Conservation (phyloP, 2,113 vertebrate species). For the Helogale parvula region DNA sequence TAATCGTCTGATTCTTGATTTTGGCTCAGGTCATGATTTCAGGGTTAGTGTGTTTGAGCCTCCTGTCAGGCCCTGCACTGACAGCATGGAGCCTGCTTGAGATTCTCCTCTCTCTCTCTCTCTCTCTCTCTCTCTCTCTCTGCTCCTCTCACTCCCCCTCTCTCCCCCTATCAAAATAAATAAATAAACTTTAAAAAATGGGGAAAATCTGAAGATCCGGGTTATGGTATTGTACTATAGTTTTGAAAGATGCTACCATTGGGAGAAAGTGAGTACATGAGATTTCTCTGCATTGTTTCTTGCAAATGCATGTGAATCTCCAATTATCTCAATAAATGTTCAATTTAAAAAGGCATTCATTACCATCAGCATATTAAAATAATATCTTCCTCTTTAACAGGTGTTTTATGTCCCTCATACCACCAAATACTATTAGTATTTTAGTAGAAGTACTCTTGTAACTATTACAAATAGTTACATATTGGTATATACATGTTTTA, state of each 20-base stretch:
- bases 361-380: not conserved
- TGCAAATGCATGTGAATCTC: not conserved
- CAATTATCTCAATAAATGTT: not conserved
- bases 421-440: not conserved
- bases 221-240: not conserved
- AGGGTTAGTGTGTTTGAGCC: too few species aligned
- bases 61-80: too few species aligned
- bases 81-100: too few species aligned
- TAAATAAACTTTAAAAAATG: not conserved
- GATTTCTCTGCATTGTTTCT: not conserved
- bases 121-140: too few species aligned
- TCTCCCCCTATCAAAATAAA: too few species aligned
- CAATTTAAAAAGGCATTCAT: not conserved
- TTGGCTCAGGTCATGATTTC: too few species aligned
- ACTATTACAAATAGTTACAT: not conserved
- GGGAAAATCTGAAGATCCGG: not conserved
- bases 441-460: not conserved
- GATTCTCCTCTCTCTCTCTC: too few species aligned
- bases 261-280: not conserved
- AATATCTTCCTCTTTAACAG: not conserved
- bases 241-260: not conserved
- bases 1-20: too few species aligned
- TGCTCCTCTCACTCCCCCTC: too few species aligned
- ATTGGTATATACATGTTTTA: not conserved
- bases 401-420: not conserved